Percentiles rank a stretch among this genome's conserved stretches.
These are phyloP conservation scores for Podilymbus podiceps DNA, from an alignment of 2,113 vertebrate species.

Conservation along the genomic window DNA sequence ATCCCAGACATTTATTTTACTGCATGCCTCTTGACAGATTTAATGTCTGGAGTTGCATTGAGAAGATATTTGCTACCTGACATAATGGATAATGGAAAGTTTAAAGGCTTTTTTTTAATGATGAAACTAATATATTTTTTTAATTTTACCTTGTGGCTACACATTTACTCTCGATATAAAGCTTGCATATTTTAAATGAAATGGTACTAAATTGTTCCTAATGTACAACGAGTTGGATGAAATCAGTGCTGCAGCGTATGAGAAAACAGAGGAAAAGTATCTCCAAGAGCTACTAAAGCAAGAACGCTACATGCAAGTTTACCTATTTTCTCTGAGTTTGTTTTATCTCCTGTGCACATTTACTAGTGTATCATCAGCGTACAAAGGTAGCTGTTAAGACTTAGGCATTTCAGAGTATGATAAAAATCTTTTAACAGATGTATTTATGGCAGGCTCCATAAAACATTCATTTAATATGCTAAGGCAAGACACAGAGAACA, in stretches of 20 bases:
- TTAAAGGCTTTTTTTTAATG: constrained; percentile 75
- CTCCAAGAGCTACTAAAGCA: constrained; percentile 13
- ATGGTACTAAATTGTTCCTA: constrained; percentile 53
- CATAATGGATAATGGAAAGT: constrained; percentile 85
- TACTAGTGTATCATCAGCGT: neutral
- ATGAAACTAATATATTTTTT: constrained; percentile 71
- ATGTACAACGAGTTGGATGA: constrained; percentile 44
- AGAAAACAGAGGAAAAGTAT: constrained; percentile 28
- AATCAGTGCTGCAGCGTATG: neutral
- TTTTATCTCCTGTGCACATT: neutral
- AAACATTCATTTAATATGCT: constrained; percentile 31
- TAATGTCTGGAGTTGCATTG: constrained; percentile 84
- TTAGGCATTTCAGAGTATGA: neutral
- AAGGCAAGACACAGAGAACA: constrained; percentile 23
- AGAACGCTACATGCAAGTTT: neutral
- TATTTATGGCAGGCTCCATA: constrained; percentile 30
- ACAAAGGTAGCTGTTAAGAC: constrained; percentile 21
- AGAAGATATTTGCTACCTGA: constrained; percentile 88
- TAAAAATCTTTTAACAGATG: constrained; percentile 28
- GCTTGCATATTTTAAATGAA: constrained; percentile 65
- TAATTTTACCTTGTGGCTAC: constrained; percentile 69
- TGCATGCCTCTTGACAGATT: constrained; percentile 86
- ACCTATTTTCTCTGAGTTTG: neutral
- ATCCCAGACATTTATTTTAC: constrained; percentile 88
- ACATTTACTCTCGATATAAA: constrained; percentile 47